phyloP scores from a whole-genome alignment of 1,140 invertebrate genomes.

The Temnothorax curvispinosus region DNA sequence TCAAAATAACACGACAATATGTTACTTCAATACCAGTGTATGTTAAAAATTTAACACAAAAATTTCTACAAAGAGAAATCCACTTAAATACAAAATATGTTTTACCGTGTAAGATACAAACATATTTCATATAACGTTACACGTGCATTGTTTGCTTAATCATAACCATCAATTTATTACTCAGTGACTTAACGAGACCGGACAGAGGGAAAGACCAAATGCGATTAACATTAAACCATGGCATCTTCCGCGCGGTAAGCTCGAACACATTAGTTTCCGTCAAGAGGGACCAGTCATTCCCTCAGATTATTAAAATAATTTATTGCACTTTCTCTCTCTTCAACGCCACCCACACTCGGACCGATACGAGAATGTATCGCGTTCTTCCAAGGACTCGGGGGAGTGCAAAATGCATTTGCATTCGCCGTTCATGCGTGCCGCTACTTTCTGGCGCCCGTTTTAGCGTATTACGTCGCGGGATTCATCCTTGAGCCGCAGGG shows the following conservation, averaged over 20 bases:
- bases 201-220: neutral
- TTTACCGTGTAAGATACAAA: neutral
- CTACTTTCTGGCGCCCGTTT: constrained; percentile 22
- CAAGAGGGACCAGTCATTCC: constrained; percentile 47
- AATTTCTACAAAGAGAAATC: too few species aligned
- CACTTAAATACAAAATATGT: too few species aligned
- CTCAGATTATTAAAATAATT: constrained; percentile 68
- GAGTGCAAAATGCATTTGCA: constrained; percentile 30
- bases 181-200: neutral
- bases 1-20: too few species aligned
- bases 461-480: neutral
- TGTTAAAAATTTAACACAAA: too few species aligned
- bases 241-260: constrained; percentile 52
- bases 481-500: constrained; percentile 62
- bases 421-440: constrained; percentile 15
- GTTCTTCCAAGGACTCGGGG: neutral
- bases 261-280: constrained; percentile 57
- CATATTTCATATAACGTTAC: neutral
- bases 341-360: constrained; percentile 44
- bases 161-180: constrained; percentile 1
- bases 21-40: too few species aligned
- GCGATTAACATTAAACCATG: constrained; percentile 60
- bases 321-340: constrained; percentile 64
- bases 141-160: neutral
- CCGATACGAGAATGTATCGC: neutral